Base-by-base conservation (phyloP, 2,888 invertebrate genomes). In the Gerris lacustris region DNA sequence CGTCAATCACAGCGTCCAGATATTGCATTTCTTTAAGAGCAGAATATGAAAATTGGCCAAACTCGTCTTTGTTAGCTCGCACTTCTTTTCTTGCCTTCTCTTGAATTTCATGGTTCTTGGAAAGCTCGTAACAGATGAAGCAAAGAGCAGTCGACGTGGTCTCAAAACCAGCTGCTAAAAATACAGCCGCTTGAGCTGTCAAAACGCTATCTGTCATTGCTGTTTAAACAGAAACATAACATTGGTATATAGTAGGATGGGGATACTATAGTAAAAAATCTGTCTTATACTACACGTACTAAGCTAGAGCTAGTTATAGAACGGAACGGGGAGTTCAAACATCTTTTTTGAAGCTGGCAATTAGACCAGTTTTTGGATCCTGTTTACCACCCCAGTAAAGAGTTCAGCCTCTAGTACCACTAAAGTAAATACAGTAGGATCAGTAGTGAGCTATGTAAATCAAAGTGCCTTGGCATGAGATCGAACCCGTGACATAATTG, bases 81-180 rank as follows among this genome's bases (percentile, higher is more conserved):
- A 67, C 17, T 31, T 67, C 44, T 11, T 67, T 15, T 67, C 67
- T 67, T 6, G 70, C 66, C 43, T 63, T 63, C 5, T 62, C 45
- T 62, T 72, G 72, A 44, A 70, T 45, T 9, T 72, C 66, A 5
- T 63, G 68, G 44, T 72, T 64, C 5, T 44, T 44, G 45, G 70
- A 55, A 11, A 72, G 63, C 44, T 63, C 6, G 17, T 69, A 72
- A n/a, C 69, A 31, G n/a, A 45, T 17, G 17, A 72, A 70, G 47
- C 47, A 44, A 7, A 67, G 62, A 62, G 63, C 66, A 18, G 72
- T 43, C 7, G 67, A 15, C 2, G 68, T 68, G 6, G 70, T 70
- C 45, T 73, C 73, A n/a, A 67, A 68, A 15, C 73, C 73, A 9
- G 68, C 73, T 45, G 64, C 68, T 7, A 73, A 67, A 68, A 73